Conservation (phyloP, 2,888 invertebrate genomes). For the Pegoplata infirma region DNA sequence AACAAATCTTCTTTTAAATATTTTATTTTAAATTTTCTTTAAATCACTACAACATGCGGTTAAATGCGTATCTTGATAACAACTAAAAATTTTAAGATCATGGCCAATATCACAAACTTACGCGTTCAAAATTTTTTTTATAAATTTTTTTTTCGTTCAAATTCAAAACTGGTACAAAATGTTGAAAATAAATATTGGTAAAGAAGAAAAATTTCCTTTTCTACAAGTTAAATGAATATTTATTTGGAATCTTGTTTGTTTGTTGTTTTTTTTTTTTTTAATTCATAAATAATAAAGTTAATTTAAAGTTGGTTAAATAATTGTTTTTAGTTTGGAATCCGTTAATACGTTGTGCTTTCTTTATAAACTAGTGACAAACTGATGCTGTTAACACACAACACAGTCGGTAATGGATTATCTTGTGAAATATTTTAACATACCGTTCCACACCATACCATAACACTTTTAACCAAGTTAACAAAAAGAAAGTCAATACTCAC, state of each 20-base stretch:
- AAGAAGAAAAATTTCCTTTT: conserved; percentile 16
- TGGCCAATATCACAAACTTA: conserved; percentile 27
- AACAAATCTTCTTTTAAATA: not conserved
- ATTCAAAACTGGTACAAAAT: conserved; percentile 25
- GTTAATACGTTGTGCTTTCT: conserved; percentile 56
- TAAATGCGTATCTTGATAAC: conserved; percentile 38
- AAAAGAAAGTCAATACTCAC: conserved; percentile 54
- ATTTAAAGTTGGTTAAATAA: too few relatives aligned
- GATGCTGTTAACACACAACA: conserved; percentile 53
- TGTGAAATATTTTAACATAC: conserved; percentile 14
- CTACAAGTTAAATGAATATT: too few relatives aligned
- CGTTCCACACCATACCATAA: not conserved
- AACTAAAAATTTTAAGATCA: conserved; percentile 47
- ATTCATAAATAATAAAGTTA: too few relatives aligned
- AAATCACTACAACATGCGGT: conserved; percentile 32
- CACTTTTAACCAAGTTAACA: conserved; percentile 12
- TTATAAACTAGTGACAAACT: conserved; percentile 57
- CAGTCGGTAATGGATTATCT: conserved; percentile 40
- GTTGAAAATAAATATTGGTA: conserved; percentile 19
- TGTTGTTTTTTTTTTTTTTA: not conserved
- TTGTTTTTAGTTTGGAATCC: conserved; percentile 15
- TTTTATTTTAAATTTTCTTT: not conserved
- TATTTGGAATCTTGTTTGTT: too few relatives aligned
- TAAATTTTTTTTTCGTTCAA: too few relatives aligned
- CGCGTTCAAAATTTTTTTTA: conserved; percentile 26